Evolutionary conservation across 2,797 vertebrate species (phyloP).

Genomic region (Carapus acus): DNA sequence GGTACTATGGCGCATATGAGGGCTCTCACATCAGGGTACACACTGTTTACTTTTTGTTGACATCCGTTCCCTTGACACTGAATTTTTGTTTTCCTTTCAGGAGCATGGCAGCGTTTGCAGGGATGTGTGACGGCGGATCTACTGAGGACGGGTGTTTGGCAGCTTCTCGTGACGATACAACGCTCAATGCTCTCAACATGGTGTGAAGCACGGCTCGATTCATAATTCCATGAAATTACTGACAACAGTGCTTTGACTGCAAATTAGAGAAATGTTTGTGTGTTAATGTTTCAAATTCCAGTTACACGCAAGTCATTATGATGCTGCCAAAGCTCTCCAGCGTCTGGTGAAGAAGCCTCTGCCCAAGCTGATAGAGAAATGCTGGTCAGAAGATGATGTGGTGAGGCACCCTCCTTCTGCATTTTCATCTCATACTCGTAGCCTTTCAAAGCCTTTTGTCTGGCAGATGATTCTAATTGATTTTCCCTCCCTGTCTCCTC

Average conservation of each 20-base stretch:
- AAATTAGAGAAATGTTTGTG: not conserved
- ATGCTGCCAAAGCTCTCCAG: conserved; percentile 97
- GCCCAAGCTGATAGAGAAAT: conserved; percentile 96
- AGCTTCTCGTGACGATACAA: conserved; percentile 97
- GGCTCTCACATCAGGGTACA: too few species aligned
- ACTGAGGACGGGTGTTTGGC: conserved; percentile 97
- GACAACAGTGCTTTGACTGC: not conserved
- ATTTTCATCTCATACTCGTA: not conserved
- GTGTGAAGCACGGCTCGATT: conserved; percentile 61
- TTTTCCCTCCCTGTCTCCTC: not conserved
- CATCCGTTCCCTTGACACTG: not conserved
- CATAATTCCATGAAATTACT: not conserved
- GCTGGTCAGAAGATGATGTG: conserved; percentile 98
- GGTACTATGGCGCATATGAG: too few species aligned
- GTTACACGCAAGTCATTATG: conserved; percentile 97
- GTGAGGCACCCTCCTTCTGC: conserved; percentile 60
- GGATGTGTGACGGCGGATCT: conserved; percentile 98
- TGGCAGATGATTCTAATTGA: not conserved
- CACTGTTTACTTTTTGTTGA: not conserved
- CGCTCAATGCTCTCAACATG: conserved; percentile 94
- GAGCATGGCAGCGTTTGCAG: conserved; percentile 99
- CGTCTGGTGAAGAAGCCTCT: conserved; percentile 98
- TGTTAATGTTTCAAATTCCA: conserved; percentile 47
- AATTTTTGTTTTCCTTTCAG: conserved; percentile 41
- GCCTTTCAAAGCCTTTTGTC: not conserved